phyloP scores from a whole-genome alignment of 35 echinoderm and acorn worm genomes.

The Nesometra sesokonis region DNA sequence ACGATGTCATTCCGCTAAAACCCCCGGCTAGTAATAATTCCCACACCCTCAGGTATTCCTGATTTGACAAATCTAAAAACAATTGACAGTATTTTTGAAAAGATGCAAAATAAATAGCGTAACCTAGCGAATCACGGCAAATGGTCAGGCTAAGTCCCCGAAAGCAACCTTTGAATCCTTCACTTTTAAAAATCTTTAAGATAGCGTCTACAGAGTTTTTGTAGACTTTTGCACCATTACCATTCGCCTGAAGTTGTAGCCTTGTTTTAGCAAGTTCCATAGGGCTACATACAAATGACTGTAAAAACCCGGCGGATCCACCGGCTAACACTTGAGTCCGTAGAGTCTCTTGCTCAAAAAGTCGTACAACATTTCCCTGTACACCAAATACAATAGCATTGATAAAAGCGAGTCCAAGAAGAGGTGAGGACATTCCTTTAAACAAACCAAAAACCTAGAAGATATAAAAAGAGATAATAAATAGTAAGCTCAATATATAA shows the following conservation, averaged over 20 bases:
- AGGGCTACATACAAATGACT: slow-evolving; percentile 62
- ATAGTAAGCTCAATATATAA: background rate
- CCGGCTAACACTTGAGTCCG: slow-evolving; percentile 67
- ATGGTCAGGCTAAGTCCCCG: slow-evolving; percentile 51
- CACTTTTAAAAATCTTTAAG: slow-evolving; percentile 41
- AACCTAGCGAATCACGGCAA: slow-evolving; percentile 66
- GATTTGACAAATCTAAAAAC: slow-evolving; percentile 22
- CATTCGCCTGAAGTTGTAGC: slow-evolving; percentile 71
- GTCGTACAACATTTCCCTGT: slow-evolving; percentile 74
- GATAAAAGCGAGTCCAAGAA: slow-evolving; percentile 68
- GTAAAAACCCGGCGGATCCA: slow-evolving; percentile 51
- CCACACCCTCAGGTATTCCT: slow-evolving; percentile 53
- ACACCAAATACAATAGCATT: slow-evolving; percentile 89
- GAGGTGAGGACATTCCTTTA: slow-evolving; percentile 92
- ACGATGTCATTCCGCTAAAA: slow-evolving; percentile 64
- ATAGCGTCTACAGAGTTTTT: slow-evolving; percentile 58
- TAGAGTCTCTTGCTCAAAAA: slow-evolving; percentile 58
- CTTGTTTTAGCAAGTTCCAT: slow-evolving; percentile 94
- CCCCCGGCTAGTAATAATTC: slow-evolving; percentile 66
- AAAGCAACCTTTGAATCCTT: slow-evolving; percentile 64
- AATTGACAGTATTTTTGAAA: slow-evolving; percentile 62
- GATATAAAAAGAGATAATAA: slow-evolving; percentile 18
- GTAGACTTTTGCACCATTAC: slow-evolving; percentile 28
- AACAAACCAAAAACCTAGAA: slow-evolving; percentile 90
- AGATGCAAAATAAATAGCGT: slow-evolving; percentile 67